These are phyloP conservation scores for Danio albolineatus DNA, from an alignment of 2,797 vertebrate species.

Conservation along the genomic window DNA sequence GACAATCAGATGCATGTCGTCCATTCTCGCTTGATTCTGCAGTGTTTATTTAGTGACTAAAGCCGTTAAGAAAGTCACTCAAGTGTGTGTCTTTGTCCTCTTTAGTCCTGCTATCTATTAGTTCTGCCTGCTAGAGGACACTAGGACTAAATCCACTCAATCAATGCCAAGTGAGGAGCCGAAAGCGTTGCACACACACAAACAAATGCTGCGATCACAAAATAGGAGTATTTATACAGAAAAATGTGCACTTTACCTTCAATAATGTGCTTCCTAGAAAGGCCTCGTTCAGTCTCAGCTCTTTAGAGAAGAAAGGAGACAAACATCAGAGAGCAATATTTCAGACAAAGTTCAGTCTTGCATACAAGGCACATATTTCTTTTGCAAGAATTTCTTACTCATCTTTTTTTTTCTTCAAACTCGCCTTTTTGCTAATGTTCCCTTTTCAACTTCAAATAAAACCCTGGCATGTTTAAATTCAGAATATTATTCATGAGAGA, in stretches of 20 bases:
- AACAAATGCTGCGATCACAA: neutral
- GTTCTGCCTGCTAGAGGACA: neutral
- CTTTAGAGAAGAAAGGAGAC: conserved; percentile 37
- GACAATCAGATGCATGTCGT: neutral
- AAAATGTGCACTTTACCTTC: conserved; percentile 48
- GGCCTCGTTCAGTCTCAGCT: conserved; percentile 57
- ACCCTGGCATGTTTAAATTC: conserved; percentile 25
- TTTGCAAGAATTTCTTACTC: conserved; percentile 6
- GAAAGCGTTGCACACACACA: neutral
- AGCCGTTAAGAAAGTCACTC: neutral
- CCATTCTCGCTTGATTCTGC: neutral
- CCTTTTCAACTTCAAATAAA: conserved; percentile 18
- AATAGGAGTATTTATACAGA: neutral
- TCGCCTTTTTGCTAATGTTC: conserved; percentile 11
- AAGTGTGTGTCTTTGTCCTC: neutral
- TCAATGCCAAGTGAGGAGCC: neutral
- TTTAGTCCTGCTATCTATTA: conserved; percentile 7
- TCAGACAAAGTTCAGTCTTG: conserved; percentile 15
- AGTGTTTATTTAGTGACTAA: neutral
- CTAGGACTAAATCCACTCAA: neutral
- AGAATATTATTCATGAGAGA: conserved; percentile 46
- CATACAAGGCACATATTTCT: neutral
- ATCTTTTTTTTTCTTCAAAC: neutral
- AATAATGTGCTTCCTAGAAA: conserved; percentile 62
- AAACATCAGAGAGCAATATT: conserved; percentile 14